A percentile compares a stretch with the other conserved stretches of the same genome.
Conservation (phyloP, 2,113 vertebrate genomes). For the Polypterus bichir region DNA sequence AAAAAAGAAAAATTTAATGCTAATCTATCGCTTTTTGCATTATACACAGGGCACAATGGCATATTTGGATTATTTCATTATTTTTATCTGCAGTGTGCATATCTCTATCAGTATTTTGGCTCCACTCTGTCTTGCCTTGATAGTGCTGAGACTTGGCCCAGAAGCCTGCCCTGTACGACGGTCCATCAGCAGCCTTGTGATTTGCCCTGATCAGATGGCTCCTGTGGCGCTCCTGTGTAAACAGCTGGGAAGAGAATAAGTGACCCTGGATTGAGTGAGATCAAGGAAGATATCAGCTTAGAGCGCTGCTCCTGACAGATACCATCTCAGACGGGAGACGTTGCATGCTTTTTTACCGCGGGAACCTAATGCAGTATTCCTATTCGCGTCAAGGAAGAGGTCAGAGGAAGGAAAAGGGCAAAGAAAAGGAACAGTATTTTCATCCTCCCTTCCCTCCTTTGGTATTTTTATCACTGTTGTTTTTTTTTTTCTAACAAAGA, state of each 20-base stretch:
- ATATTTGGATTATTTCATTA: constrained; percentile 14
- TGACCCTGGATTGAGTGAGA: constrained; percentile 12
- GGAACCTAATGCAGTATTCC: constrained; percentile 9
- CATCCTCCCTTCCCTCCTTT: constrained; percentile 16
- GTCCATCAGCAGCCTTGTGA: constrained; percentile 16
- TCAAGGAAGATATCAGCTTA: constrained; percentile 18
- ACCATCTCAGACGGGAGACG: background rate
- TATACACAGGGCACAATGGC: constrained; percentile 19
- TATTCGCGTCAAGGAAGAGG: constrained; percentile 21
- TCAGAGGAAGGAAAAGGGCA: constrained; percentile 18
- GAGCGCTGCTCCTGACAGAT: constrained; percentile 15
- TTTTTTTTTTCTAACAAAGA: background rate
- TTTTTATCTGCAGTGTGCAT: constrained; percentile 21
- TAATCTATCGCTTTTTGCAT: constrained; percentile 7
- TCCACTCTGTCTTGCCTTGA: constrained; percentile 19
- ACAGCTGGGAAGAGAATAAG: constrained; percentile 6
- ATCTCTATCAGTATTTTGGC: constrained; percentile 30
- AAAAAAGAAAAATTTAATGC: background rate
- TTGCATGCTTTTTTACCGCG: constrained; percentile 12
- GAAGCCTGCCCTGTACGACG: constrained; percentile 6
- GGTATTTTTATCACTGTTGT: background rate
- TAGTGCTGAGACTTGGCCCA: constrained; percentile 7
- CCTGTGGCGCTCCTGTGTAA: constrained; percentile 9
- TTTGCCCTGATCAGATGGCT: constrained; percentile 14
- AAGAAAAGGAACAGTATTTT: constrained; percentile 18